phyloP scores from a whole-genome alignment of 2,888 invertebrate species.

The Pyrocoelia pectoralis region DNA sequence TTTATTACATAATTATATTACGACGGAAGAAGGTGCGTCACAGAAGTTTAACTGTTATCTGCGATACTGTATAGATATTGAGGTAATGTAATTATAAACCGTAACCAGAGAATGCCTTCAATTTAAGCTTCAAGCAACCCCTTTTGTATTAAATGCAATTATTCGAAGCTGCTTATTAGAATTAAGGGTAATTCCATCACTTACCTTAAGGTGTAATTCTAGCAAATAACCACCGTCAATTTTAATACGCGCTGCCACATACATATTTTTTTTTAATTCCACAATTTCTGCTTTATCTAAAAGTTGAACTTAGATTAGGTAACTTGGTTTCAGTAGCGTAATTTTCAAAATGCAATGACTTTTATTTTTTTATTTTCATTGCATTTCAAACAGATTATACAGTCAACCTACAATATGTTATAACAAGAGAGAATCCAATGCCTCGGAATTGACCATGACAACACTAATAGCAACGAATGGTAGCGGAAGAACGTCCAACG shows the following conservation, averaged over 20 bases:
- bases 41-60: no score
- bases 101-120: no score
- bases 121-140: no score
- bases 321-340: not conserved
- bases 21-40: no score
- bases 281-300: not conserved
- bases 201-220: no score
- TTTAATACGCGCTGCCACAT: conserved; percentile 8
- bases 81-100: no score
- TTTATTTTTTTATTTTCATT: conserved; percentile 17
- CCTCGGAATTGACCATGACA: conserved; percentile 82
- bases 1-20: no score
- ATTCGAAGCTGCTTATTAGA: no score
- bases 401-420: conserved; percentile 72
- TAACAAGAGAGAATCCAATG: conserved; percentile 79
- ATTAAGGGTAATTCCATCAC: no score
- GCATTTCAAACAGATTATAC: conserved; percentile 66
- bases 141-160: no score
- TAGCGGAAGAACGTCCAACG: conserved; percentile 44
- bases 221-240: conserved; percentile 3
- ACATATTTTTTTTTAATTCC: not conserved
- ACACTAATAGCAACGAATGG: conserved; percentile 68
- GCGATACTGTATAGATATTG: no score
- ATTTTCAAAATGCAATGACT: not conserved
- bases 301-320: not conserved